Conservation (phyloP, 1,140 invertebrate genomes). For the Drosophila pectinifera region DNA sequence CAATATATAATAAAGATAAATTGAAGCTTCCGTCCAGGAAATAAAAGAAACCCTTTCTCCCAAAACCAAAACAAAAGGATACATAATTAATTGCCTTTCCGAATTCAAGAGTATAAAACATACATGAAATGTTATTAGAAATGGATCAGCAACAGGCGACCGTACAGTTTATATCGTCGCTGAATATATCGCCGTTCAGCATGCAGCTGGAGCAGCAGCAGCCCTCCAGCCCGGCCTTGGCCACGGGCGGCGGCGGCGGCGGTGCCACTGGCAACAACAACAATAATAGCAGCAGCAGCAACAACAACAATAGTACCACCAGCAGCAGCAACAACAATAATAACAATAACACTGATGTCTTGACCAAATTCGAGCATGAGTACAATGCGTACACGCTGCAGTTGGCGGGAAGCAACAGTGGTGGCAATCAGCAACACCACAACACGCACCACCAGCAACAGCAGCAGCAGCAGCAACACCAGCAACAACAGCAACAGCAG, state of each 20-base stretch:
- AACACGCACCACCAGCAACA: slow-evolving; percentile 66
- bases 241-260: slow-evolving; percentile 87
- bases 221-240: slow-evolving; percentile 87
- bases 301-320: slow-evolving; percentile 30
- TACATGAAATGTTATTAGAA: slow-evolving; percentile 90
- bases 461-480: slow-evolving; percentile 62
- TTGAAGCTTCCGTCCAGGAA: slow-evolving; percentile 58
- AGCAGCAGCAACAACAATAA: slow-evolving; percentile 43
- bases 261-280: slow-evolving; percentile 24
- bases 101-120: slow-evolving; percentile 33
- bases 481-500: slow-evolving; percentile 68
- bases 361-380: slow-evolving; percentile 70
- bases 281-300: slow-evolving; percentile 45
- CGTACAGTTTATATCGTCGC: slow-evolving; percentile 92
- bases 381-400: slow-evolving; percentile 77
- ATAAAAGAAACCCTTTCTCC: slow-evolving; percentile 9
- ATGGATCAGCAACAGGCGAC: slow-evolving; percentile 91
- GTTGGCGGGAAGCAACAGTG: slow-evolving; percentile 46
- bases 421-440: slow-evolving; percentile 62
- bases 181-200: slow-evolving; percentile 93
- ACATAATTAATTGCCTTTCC: slow-evolving; percentile 4
- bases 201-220: slow-evolving; percentile 89
- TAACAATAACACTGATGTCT: slow-evolving; percentile 65
- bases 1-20: slow-evolving; percentile 18
- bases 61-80: neutral